Evolutionary conservation across 2,888 invertebrate genomes (phyloP).

Genomic region (Hirtodrosophila duncani): DNA sequence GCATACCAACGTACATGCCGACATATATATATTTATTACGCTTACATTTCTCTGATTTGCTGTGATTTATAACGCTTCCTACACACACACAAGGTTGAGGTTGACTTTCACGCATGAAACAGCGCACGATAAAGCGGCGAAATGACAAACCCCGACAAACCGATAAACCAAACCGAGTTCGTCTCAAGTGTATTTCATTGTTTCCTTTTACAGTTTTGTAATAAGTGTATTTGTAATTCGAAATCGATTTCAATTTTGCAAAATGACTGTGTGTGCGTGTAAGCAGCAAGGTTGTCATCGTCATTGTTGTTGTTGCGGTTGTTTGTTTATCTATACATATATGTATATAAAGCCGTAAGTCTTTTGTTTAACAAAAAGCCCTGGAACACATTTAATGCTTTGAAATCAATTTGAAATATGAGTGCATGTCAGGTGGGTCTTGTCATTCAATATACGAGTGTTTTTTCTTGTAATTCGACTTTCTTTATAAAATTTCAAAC

Average conservation of each 20-base stretch:
- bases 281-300: constrained; percentile 43
- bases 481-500: no score
- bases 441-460: no score
- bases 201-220: constrained; percentile 50
- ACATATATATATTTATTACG: constrained; percentile 27
- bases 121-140: neutral
- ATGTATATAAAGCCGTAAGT: no score
- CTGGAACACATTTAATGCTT: no score
- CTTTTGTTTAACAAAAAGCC: no score
- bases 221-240: constrained; percentile 37
- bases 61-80: constrained; percentile 43
- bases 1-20: no score
- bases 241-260: constrained; percentile 51
- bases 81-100: constrained; percentile 41
- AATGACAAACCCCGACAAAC: no score
- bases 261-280: constrained; percentile 21
- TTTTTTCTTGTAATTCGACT: no score
- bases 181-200: constrained; percentile 33
- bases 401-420: no score
- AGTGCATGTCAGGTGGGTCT: no score
- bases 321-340: constrained; percentile 19
- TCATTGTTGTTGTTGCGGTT: constrained; percentile 17
- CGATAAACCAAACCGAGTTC: neutral
- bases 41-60: constrained; percentile 42
- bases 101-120: constrained; percentile 51